Evolutionary conservation across 2,797 vertebrate species (phyloP).

Genomic region (Cyprinodon diabolis): DNA sequence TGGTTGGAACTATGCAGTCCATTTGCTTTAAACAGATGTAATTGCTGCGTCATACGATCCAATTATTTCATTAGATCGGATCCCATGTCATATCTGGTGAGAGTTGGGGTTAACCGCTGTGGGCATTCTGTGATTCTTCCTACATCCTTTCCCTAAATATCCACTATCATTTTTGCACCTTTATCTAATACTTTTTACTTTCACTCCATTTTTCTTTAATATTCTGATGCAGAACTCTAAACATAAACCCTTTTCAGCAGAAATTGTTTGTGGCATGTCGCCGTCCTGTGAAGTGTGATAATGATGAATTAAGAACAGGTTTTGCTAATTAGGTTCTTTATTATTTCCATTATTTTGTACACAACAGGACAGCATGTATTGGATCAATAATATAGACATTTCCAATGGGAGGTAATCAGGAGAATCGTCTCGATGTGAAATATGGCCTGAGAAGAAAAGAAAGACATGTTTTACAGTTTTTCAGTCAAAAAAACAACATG

Average conservation of each 20-base stretch:
- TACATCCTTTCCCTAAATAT: too few species aligned
- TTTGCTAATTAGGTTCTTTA: conserved; percentile 71
- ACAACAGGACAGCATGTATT: conserved; percentile 70
- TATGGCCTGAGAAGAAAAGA: conserved; percentile 54
- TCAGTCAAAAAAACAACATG: not conserved
- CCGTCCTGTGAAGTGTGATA: not conserved
- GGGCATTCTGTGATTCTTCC: too few species aligned
- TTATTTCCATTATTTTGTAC: conserved; percentile 78
- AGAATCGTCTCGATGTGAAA: conserved; percentile 54
- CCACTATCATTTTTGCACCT: not conserved
- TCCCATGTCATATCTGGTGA: too few species aligned
- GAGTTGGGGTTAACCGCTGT: too few species aligned
- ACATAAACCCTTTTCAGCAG: not conserved
- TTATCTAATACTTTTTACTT: not conserved
- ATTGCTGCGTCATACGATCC: too few species aligned
- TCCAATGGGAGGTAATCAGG: conserved; percentile 61
- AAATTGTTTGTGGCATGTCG: not conserved
- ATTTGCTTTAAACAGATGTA: too few species aligned
- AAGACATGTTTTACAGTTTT: conserved; percentile 11
- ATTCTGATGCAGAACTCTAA: not conserved
- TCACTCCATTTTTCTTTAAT: not conserved
- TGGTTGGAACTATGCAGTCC: too few species aligned
- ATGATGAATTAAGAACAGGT: not conserved
- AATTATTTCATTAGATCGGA: too few species aligned
- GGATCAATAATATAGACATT: conserved; percentile 71